Conservation (phyloP, 2,113 vertebrate genomes). For the Cottus gobio region DNA sequence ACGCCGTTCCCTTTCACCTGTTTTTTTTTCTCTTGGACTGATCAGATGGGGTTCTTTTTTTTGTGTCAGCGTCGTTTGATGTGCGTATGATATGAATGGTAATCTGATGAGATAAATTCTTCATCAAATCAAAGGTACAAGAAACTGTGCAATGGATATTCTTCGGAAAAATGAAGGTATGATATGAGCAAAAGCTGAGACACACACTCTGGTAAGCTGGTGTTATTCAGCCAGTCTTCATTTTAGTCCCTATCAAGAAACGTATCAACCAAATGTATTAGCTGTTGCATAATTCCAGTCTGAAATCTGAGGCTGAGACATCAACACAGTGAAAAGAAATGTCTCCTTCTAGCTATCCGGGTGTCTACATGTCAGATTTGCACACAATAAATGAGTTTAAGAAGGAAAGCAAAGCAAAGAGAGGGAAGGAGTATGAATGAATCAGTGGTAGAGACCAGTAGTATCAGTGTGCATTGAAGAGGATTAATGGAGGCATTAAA, state of each 20-base stretch:
- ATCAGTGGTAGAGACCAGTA: slow-evolving; percentile 57
- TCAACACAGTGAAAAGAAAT: slow-evolving; percentile 13
- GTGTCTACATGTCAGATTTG: slow-evolving; percentile 45
- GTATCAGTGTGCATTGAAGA: slow-evolving; percentile 59
- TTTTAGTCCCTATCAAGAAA: slow-evolving; percentile 43
- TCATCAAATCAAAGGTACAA: slow-evolving; percentile 45
- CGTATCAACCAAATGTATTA: slow-evolving; percentile 52
- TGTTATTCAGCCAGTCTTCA: slow-evolving; percentile 39
- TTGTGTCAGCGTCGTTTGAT: slow-evolving; percentile 48
- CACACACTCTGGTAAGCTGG: slow-evolving; percentile 45
- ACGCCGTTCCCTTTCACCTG: slow-evolving; percentile 43
- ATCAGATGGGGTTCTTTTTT: slow-evolving; percentile 42
- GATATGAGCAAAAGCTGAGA: slow-evolving; percentile 36
- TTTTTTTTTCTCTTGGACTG: slow-evolving; percentile 44
- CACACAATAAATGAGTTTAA: slow-evolving; percentile 41
- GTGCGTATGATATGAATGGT: slow-evolving; percentile 57
- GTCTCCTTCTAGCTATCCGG: not conserved
- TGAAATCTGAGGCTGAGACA: slow-evolving; percentile 43
- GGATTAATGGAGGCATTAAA: slow-evolving; percentile 68
- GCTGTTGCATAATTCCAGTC: slow-evolving; percentile 72
- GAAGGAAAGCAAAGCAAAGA: slow-evolving; percentile 25
- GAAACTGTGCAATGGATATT: slow-evolving; percentile 56
- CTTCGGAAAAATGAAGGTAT: slow-evolving; percentile 69
- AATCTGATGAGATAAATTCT: slow-evolving; percentile 54
- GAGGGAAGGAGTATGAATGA: slow-evolving; percentile 69